Base-by-base conservation (phyloP, 2,113 vertebrate species). In the Suncus etruscus region DNA sequence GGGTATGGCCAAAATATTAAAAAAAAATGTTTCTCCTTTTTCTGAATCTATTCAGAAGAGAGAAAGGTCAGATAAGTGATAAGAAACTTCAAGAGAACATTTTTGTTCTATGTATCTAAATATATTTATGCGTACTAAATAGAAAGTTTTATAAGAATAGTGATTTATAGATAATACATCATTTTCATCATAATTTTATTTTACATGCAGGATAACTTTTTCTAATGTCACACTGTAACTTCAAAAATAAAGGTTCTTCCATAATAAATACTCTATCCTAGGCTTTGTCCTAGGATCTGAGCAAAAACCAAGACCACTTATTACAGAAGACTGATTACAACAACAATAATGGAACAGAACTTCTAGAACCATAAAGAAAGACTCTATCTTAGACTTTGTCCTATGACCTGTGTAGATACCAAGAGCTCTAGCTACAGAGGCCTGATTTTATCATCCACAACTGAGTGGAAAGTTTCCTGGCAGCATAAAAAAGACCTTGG, bases 111-210 rank as follows among this genome's bases (percentile, higher is more conserved):
- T 29, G 51, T 22, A 31, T 73, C n/a, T 77, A 91, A 20, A 65
- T 50, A 63, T n/a, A n/a, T 31, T 45, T 16, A 6, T 72, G n/a
- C 68, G 16, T 9, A 86, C 20, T 24, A 91, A 65, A 25, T 29
- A 89, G 72, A 31, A 94, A 29, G 39, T 47, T 11, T 61, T 83
- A 48, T 81, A 39, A 66, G 24, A 24, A 63, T 88, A 79, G 2
- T 70, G 8, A 15, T 39, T 83, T 94, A 83, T 78, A 68, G 7
- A 47, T 81, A 83, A 29, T 31, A 51, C 0, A 48, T 8, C 10
- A 39, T 77, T 90, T 82, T 91, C 51, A 70, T 69, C 83, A 69
- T 70, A 31, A 78, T 29, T 82, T 84, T 65, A 77, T 20, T 83
- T 39, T 47, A 58, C 32, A 54, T 54, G 47, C 48, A 92, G 14